Evolutionary conservation across 1,140 invertebrate species (phyloP), one percentile per base, ranked within the genome.

Genomic region (Metopolophium dirhodum): DNA sequence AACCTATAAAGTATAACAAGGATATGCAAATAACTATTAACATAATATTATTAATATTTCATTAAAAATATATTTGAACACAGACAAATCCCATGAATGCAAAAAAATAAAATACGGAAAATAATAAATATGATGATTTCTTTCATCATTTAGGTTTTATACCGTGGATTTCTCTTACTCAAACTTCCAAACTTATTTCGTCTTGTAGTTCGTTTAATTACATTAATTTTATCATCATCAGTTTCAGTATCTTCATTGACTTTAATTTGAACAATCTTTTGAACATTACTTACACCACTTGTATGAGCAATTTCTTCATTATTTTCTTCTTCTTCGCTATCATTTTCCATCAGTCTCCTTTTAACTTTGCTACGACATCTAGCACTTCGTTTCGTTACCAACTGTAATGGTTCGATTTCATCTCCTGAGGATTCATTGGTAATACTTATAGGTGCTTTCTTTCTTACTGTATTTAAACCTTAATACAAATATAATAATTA

Each of bases 71-170:
- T n/a, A n/a, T 2, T 77, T 77, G 14, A 35, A n/a, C 4, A 77
- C 14, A n/a, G 7, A 77, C 26, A 77, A 20, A n/a, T 77, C 30
- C 3, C n/a, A 77, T n/a, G 23, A 61, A 61, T 61, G 7, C n/a
- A 14, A 68, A 30, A 7, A n/a, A n/a, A 14, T 68, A 68, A 68
- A n/a, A n/a, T 61, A 61, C 47, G 30, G 26, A 9, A 61, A 30
- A 61, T 4, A 61, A 3, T 61, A 14, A 47, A 47, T 47, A 30
- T 61, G 30, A 77, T 18, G n/a, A 54, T 54, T 77, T 30, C 18
- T 77, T 30, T n/a, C 2, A 47, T 47, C 93, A 94, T 95, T 95
- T 95, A 94, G 35, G 11, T 91, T 45, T 94, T 57, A 88, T n/a
- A n/a, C 7, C 20, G 18, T 37, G 51, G 1, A 22, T 30, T 41